phyloP scores from a whole-genome alignment of 2,888 invertebrate species.

The Drosophila algonquin region DNA sequence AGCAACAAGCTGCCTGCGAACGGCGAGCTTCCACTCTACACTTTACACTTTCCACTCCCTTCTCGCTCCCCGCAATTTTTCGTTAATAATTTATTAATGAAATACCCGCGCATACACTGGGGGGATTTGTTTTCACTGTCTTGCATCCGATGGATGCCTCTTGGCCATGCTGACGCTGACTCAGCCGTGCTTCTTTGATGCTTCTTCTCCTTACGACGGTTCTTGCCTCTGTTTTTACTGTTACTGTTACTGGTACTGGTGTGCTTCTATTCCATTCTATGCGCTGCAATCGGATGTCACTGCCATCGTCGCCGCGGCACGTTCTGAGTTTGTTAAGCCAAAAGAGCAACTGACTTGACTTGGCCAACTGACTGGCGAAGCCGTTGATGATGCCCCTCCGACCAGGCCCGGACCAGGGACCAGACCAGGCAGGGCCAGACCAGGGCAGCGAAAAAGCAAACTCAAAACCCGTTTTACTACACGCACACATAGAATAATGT shows the following conservation, averaged over 20 bases:
- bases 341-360: slow-evolving; percentile 80
- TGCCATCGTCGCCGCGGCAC: slow-evolving; percentile 68
- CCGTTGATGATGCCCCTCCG: slow-evolving; percentile 52
- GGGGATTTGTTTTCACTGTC: slow-evolving; percentile 26
- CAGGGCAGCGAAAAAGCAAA: slow-evolving; percentile 61
- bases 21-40: neutral
- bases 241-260: slow-evolving; percentile 32
- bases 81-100: slow-evolving; percentile 36
- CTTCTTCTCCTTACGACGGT: slow-evolving; percentile 18
- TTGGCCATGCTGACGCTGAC: slow-evolving; percentile 55
- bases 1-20: slow-evolving; percentile 64
- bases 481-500: slow-evolving; percentile 34
- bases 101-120: slow-evolving; percentile 25
- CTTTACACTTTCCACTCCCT: neutral
- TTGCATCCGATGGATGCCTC: slow-evolving; percentile 43
- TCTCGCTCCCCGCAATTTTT: slow-evolving; percentile 5
- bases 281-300: slow-evolving; percentile 49
- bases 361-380: slow-evolving; percentile 75
- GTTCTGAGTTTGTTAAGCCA: slow-evolving; percentile 77
- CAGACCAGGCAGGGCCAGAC: slow-evolving; percentile 22
- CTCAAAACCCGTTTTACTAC: slow-evolving; percentile 76
- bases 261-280: slow-evolving; percentile 33
- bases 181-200: slow-evolving; percentile 53
- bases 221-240: slow-evolving; percentile 36
- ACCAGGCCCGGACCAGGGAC: slow-evolving; percentile 36